phyloP scores from a whole-genome alignment of 2,888 invertebrate genomes.

The Chloroclysta siterata region DNA sequence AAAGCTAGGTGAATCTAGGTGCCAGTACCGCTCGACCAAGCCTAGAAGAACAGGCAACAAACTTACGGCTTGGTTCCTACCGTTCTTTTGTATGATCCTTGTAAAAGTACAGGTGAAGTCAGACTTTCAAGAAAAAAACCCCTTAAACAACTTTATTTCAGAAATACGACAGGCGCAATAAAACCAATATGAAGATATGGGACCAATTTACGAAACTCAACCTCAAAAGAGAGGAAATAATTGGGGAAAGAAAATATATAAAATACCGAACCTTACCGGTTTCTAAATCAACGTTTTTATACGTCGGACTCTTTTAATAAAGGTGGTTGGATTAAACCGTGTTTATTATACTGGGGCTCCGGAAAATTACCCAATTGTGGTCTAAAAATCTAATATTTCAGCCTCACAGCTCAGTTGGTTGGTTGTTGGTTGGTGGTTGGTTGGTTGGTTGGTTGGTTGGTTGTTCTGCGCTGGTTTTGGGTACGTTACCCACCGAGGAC shows the following conservation, averaged over 20 bases:
- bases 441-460: too few species aligned
- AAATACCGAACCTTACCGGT: conserved; percentile 17
- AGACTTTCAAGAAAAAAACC: too few species aligned
- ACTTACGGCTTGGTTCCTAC: too few species aligned
- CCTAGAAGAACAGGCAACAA: too few species aligned
- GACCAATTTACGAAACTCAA: conserved; percentile 26
- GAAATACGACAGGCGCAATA: conserved; percentile 1
- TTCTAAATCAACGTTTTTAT: conserved; percentile 31
- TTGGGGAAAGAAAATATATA: conserved; percentile 32
- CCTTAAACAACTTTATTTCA: not conserved
- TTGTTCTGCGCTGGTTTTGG: too few species aligned
- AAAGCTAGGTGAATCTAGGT: too few species aligned
- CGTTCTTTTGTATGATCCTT: too few species aligned
- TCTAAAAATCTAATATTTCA: not conserved
- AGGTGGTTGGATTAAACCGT: conserved; percentile 7
- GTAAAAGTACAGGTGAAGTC: too few species aligned
- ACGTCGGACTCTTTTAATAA: conserved; percentile 28
- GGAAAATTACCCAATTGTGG: conserved; percentile 1
- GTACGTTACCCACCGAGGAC: too few species aligned
- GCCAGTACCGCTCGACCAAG: too few species aligned
- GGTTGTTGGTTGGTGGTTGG: too few species aligned
- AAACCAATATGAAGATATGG: conserved; percentile 11
- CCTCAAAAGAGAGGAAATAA: conserved; percentile 18
- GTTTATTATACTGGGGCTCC: conserved; percentile 12
- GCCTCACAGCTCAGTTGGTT: too few species aligned